Evolutionary conservation across 2,797 vertebrate species (phyloP), one percentile per base, ranked within the genome.

Genomic region (Molossus molossus): DNA sequence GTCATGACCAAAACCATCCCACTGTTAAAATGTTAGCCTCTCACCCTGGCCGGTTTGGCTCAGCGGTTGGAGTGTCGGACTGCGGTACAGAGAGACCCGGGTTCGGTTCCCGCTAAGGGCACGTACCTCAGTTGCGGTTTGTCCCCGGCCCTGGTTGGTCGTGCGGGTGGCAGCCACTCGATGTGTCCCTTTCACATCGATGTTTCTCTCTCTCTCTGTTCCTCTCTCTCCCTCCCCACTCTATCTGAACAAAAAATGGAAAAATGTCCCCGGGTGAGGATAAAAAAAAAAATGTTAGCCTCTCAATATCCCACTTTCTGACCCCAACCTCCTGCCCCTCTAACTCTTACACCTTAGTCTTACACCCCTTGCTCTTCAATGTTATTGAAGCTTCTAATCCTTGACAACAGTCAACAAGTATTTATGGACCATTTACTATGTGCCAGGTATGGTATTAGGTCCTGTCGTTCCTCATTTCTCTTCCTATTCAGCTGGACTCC

Each of bases 401-500:
- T 83, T 60, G n/a, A 40, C n/a, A 75, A 83, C n/a, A 83, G 79
- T 91, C 57, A 73, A 29, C 25, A 29, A 83, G 69, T 64, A 64
- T 37, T 72, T 37, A 64, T 0, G 37, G 27, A 83, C 45, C 11
- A 55, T 15, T 69, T 73, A 13, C 13, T 23, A 12, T 9, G 17
- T 40, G 57, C 69, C n/a, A 17, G 23, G 45, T 53, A 64, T 2
- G 27, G n/a, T n/a, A 83, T n/a, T 37, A 23, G n/a, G 18, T 55
- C n/a, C 13, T 40, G 62, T 64, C 57, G 23, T 91, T 91, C 58
- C n/a, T n/a, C 48, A 55, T 50, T 75, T 25, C 14, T 45, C 65
- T 70, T 48, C 58, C 73, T 48, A 23, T 75, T 84, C 18, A 53
- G 25, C 4, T 25, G 65, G 77, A 40, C 13, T 65, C 58, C 14